A percentile compares a stretch with the other conserved stretches of the same genome.
Evolutionary conservation across 1,140 invertebrate species (phyloP).

Genomic region (Laodelphax striatellus): DNA sequence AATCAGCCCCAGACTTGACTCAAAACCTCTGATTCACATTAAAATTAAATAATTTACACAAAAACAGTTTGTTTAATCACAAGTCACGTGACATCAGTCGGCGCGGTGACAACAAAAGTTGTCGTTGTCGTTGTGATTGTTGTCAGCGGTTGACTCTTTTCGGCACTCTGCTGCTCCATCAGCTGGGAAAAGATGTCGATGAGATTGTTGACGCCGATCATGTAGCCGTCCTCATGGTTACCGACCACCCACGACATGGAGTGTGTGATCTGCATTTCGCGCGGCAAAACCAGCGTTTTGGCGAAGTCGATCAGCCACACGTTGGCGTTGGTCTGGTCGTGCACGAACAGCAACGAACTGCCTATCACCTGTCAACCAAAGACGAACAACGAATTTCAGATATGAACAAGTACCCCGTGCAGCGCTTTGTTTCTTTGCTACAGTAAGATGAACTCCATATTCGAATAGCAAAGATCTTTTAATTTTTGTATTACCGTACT

Average conservation of each 20-base stretch:
- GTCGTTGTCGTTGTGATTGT: not conserved
- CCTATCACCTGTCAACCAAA: constrained; percentile 69
- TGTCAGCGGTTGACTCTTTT: not conserved
- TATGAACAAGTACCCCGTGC: not conserved
- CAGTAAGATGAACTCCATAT: too few relatives aligned
- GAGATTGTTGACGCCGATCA: constrained; percentile 88
- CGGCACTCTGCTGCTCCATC: not conserved
- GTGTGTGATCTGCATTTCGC: constrained; percentile 61
- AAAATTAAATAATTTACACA: too few relatives aligned
- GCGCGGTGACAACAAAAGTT: not conserved
- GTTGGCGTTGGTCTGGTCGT: constrained; percentile 74
- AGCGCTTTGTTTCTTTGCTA: too few relatives aligned
- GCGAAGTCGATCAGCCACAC: constrained; percentile 99
- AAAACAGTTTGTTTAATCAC: too few relatives aligned
- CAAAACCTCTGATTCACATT: too few relatives aligned
- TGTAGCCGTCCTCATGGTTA: constrained; percentile 97
- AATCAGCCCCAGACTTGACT: too few relatives aligned
- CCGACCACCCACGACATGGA: constrained; percentile 81
- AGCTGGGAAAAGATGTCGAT: constrained; percentile 70
- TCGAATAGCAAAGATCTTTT: too few relatives aligned
- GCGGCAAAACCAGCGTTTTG: constrained; percentile 72
- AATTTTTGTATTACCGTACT: too few relatives aligned
- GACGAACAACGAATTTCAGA: constrained; percentile 15
- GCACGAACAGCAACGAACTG: constrained; percentile 90
- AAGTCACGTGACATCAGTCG: not conserved